Percentiles rank a stretch among this genome's conserved stretches.
Evolutionary conservation across 2,797 vertebrate species (phyloP).

Genomic region (Staurois parvus): DNA sequence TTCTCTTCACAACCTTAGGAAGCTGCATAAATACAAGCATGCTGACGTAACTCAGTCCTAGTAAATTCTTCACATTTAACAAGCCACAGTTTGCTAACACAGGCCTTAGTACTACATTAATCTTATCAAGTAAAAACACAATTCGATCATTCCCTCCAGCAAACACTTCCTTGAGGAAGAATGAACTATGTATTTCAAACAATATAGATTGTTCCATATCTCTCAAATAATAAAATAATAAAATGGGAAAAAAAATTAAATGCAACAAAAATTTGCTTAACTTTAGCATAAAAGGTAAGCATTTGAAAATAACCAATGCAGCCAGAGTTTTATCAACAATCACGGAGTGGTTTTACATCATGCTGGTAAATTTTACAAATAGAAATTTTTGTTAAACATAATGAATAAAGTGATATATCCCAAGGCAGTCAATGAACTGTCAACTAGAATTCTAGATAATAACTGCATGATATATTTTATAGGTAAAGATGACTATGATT

Average conservation of each 20-base stretch:
- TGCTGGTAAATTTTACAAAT: too few relatives aligned
- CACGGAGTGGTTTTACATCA: too few relatives aligned
- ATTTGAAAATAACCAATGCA: too few relatives aligned
- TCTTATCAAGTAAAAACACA: not conserved
- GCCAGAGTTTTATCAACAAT: too few relatives aligned
- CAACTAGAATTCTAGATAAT: too few relatives aligned
- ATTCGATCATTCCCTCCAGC: conserved; percentile 1
- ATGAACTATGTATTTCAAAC: not conserved
- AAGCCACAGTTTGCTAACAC: not conserved
- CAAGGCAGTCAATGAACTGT: not conserved
- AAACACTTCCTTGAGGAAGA: conserved; percentile 6
- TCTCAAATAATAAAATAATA: too few relatives aligned
- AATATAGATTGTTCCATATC: not conserved
- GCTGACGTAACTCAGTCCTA: conserved; percentile 45
- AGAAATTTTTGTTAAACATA: too few relatives aligned
- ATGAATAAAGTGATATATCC: too few relatives aligned
- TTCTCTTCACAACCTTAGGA: conserved; percentile 73
- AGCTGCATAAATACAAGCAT: conserved; percentile 71
- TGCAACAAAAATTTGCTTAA: too few relatives aligned
- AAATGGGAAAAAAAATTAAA: too few relatives aligned
- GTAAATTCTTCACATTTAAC: conserved; percentile 37
- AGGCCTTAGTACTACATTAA: not conserved
- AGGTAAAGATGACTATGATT: too few relatives aligned
- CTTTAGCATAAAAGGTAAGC: too few relatives aligned
- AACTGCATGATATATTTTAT: not conserved